Percentiles rank a stretch among this genome's conserved stretches.
These are phyloP conservation scores for Eriosoma lanigerum DNA, from an alignment of 1,140 invertebrate species.

Conservation along the genomic window DNA sequence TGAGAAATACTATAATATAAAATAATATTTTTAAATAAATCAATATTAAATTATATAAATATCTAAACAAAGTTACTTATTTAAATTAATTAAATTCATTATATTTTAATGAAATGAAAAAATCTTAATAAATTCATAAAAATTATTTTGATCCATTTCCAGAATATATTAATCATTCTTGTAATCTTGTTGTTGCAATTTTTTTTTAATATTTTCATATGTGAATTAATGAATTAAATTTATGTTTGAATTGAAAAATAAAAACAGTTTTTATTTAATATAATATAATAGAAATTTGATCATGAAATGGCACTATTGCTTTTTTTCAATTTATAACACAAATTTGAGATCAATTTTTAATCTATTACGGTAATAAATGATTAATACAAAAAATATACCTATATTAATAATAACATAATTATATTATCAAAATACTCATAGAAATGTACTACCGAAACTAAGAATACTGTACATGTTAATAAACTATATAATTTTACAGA, in stretches of 20 bases:
- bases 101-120: neutral
- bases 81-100: neutral
- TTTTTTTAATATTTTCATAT: neutral
- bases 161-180: neutral
- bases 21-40: neutral
- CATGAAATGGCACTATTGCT: conserved; percentile 22
- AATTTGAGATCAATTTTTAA: conserved; percentile 30
- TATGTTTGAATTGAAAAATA: neutral
- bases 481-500: no score
- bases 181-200: neutral
- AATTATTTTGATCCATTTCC: neutral
- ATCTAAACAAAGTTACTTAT: neutral
- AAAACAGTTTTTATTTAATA: neutral
- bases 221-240: neutral
- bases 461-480: conserved; percentile 8
- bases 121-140: no score
- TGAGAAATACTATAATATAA: neutral
- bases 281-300: conserved; percentile 16
- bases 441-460: neutral
- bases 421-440: conserved; percentile 6
- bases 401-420: neutral
- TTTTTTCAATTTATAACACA: conserved; percentile 19
- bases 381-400: conserved; percentile 2
- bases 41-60: no score
- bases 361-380: conserved; percentile 21